Evolutionary conservation across 2,888 invertebrate genomes (phyloP), one percentile per base, ranked within the genome.

Genomic region (Rhodophaea formosa): DNA sequence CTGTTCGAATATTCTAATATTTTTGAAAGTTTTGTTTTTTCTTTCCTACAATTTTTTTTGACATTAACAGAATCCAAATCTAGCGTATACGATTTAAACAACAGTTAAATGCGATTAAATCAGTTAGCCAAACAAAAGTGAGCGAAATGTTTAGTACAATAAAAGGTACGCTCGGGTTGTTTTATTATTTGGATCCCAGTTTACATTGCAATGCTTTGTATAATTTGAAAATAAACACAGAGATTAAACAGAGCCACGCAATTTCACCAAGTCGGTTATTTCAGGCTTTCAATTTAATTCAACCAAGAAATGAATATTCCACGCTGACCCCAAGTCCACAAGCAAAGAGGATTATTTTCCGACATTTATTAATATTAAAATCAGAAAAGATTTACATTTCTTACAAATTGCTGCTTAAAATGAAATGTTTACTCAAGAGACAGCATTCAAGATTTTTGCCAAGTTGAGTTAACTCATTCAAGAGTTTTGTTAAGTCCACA

Each of bases 311-410:
- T 55, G 45, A 55, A 55, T 55, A 55, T 32, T 30, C 54, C 15
- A 32, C 32, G 17, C 16, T 51, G 46, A 12, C 17, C n/a, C 14
- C 39, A 53, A 30, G 51, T 17, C 7, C 16, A 45, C 1, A 14
- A 39, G 47, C 23, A 42, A 55, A 56, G 51, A 53, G 49, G 56
- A 62, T 59, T 57, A 58, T 56, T 58, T 52, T 56, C 10, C 32
- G 35, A 16, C 59, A 39, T 43, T 62, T 49, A 58, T 59, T 52
- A 59, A 58, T 56, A 59, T 61, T 62, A 57, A 59, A 59, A 62
- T 57, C 45, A 53, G 60, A 49, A 57, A 44, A 56, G 32, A 53
- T 60, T 60, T 60, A 57, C 59, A 59, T 57, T 59, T 46, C 44
- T 32, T n/a, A 23, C 30, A 35, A 56, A 53, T 53, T 58, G 39